Base-by-base conservation (phyloP, 2,113 vertebrate genomes). In the Hystrix cristata region DNA sequence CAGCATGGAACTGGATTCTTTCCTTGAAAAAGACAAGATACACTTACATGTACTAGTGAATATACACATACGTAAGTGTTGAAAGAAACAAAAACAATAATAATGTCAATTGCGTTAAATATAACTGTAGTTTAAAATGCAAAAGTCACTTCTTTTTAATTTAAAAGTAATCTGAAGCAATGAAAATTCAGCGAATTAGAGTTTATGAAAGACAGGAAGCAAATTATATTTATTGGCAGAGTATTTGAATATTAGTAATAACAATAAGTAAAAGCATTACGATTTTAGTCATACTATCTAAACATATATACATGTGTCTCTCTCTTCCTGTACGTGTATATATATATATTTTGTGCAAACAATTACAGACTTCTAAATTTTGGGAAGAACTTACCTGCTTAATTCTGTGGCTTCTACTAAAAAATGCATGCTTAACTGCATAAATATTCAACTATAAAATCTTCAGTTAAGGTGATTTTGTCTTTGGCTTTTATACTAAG, bases 131-230 rank as follows among this genome's bases (percentile, higher is more conserved):
- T 74, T 80, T 34, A 84, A 85, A 86, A 62, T 57, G 31, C n/a
- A 48, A 51, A 65, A 57, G 23, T 48, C 13, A 78, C 21, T 92
- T 43, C 2, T 53, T 23, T 83, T 87, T 67, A 87, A 62, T 34
- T 87, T n/a, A 95, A 55, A 69, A 34, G 2, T 65, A 62, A 82
- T 74, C 7, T 69, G 27, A 18, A 93, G 19, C 3, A 85, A 64
- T 43, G 7, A 34, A 59, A 65, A 83, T 57, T 43, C 14, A 76
- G 6, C 71, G 4, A 43, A 82, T 29, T 94, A 81, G 38, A 67
- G 46, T 92, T 94, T 86, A 46, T 62, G 11, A 34, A 76, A 88
- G 6, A 95, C 76, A 67, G 38, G 48, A 59, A 90, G 57, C 65
- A 65, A 91, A 38, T 78, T 59, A 29, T 51, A 31, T 57, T 83